These are phyloP conservation scores for Brachynemurus nebulosus DNA, from an alignment of 2,888 invertebrate species.

Conservation along the genomic window DNA sequence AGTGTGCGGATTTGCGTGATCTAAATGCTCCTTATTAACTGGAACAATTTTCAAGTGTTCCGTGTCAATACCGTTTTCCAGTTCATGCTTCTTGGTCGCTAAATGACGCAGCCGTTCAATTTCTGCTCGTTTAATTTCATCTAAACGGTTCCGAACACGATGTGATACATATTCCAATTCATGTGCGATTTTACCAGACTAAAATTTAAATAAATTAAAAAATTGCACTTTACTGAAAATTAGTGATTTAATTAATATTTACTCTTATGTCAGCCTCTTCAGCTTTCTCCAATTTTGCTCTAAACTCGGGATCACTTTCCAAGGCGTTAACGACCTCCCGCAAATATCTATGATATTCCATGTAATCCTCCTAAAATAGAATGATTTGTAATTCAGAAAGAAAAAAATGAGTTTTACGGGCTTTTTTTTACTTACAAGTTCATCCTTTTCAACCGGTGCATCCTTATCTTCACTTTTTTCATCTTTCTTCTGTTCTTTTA, in stretches of 20 bases:
- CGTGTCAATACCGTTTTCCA: conserved; percentile 49
- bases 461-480: conserved; percentile 31
- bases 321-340: conserved; percentile 79
- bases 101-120: conserved; percentile 65
- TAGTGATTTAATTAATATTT: conserved; percentile 23
- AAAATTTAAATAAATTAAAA: conserved; percentile 22
- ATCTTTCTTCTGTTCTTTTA: conserved; percentile 33
- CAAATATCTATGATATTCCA: conserved; percentile 80
- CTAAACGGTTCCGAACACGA: conserved; percentile 71
- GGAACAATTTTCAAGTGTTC: conserved; percentile 32
- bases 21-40: conserved; percentile 47
- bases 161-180: conserved; percentile 83
- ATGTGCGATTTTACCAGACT: conserved; percentile 84
- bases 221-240: background rate
- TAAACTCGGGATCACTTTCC: conserved; percentile 78
- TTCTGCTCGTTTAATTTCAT: conserved; percentile 86
- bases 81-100: conserved; percentile 50
- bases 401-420: background rate
- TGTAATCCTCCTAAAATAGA: conserved; percentile 31
- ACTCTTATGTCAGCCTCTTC: conserved; percentile 74
- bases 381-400: background rate
- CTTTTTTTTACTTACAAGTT: conserved; percentile 35
- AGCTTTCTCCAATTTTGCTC: conserved; percentile 66
- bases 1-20: conserved; percentile 77
- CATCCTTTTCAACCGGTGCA: conserved; percentile 33